Conservation (phyloP, 1,140 invertebrate genomes). For the Platorchestia sp. region DNA sequence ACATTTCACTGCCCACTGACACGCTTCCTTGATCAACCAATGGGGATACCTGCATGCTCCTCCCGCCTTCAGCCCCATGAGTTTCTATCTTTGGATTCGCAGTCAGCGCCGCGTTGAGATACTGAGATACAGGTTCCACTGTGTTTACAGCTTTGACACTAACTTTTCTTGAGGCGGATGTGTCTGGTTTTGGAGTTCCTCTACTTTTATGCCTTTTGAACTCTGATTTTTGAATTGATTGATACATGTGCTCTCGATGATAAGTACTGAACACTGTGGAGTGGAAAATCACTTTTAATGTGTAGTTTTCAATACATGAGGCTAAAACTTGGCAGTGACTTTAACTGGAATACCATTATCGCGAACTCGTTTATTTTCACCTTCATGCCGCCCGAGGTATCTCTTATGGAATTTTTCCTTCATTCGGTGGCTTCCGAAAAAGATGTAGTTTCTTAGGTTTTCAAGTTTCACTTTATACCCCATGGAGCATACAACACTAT, state of each 20-base stretch:
- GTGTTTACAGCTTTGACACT: not conserved
- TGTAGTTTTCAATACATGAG: not conserved
- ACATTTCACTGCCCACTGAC: slow-evolving; percentile 44
- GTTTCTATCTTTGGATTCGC: not conserved
- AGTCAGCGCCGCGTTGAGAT: not conserved
- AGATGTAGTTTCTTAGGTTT: not conserved
- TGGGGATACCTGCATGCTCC: not conserved
- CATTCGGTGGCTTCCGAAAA: not conserved
- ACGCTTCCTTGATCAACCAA: slow-evolving; percentile 47
- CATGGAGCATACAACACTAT: not conserved
- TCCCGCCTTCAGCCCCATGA: not conserved
- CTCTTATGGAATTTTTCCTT: not conserved
- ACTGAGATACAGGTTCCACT: not conserved
- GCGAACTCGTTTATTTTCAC: not conserved
- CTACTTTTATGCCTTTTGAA: not conserved
- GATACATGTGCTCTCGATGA: not conserved
- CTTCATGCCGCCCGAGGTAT: not conserved
- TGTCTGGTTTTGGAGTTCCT: not conserved
- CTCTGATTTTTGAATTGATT: not conserved
- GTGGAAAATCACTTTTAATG: not conserved
- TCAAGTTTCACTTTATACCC: not conserved
- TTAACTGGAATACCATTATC: not conserved
- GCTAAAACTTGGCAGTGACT: not conserved
- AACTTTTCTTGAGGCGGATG: not conserved
- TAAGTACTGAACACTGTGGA: not conserved